Conservation (phyloP, 2,888 invertebrate species). For the Drosophila robusta region DNA sequence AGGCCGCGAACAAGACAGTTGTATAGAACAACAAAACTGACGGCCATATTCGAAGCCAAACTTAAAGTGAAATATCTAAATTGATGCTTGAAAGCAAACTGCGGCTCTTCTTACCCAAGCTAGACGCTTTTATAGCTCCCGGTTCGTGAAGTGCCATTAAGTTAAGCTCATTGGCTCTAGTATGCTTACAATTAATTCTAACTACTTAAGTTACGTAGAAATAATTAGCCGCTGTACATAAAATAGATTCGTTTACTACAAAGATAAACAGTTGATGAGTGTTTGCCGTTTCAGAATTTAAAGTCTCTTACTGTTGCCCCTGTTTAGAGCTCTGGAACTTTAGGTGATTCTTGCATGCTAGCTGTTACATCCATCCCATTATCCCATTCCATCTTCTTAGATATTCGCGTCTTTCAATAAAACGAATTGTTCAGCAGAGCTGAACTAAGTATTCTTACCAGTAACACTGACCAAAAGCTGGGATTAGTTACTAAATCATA, state of each 20-base stretch:
- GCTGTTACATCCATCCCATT: conserved; percentile 4
- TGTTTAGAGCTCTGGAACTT: neutral
- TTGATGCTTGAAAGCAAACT: conserved; percentile 21
- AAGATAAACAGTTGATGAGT: conserved; percentile 2
- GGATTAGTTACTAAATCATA: neutral
- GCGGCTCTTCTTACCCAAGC: conserved; percentile 4
- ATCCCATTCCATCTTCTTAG: conserved; percentile 9
- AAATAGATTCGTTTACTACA: conserved; percentile 7
- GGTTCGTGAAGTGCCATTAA: conserved; percentile 10
- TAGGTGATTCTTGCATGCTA: neutral
- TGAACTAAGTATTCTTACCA: conserved; percentile 1
- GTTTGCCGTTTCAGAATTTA: conserved; percentile 1
- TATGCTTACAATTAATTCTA: conserved; percentile 16
- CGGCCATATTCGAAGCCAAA: conserved; percentile 22
- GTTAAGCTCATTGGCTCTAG: conserved; percentile 1
- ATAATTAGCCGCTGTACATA: conserved; percentile 30
- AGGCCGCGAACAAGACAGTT: conserved; percentile 38
- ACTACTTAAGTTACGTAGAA: conserved; percentile 20
- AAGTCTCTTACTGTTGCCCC: conserved; percentile 6
- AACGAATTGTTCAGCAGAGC: neutral
- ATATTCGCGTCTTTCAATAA: neutral
- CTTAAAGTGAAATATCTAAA: neutral
- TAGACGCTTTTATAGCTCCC: conserved; percentile 27
- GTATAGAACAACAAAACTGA: conserved; percentile 34
- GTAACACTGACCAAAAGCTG: neutral